Base-by-base conservation (phyloP, 2,797 vertebrate genomes). In the Paguma larvata region DNA sequence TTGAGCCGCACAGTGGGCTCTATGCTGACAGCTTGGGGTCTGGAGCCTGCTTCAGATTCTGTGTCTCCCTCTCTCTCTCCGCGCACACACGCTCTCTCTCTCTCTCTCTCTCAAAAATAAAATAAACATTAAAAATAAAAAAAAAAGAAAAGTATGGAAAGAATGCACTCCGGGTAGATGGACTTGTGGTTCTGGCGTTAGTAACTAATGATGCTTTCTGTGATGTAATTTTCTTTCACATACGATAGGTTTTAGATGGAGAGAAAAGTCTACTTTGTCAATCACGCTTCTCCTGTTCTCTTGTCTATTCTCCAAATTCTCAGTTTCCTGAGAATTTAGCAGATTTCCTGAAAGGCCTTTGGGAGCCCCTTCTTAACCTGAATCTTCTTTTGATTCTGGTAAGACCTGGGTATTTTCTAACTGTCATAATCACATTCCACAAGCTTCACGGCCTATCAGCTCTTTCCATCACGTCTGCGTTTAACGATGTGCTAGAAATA, bases 311-410 rank as follows among this genome's bases (percentile, higher is more conserved):
- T 56, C 46, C 62, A 72, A 27, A 89, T 59, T 59, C 72, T 62
- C 56, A 72, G 2, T 77, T 75, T 87, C 83, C 46, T 53, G 16
- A 89, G 67, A 32, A 18, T 56, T 79, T 14, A 10, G 56, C 11
- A 46, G 51, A 18, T 79, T 96, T 86, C 91, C 70, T 77, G 72
- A 92, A 93, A 95, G 34, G 12, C 44, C 4, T n/a, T 41, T 77
- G 77, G 72, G 67, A 87, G 78, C 46, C 19, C 13, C 14, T 85
- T 87, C 48, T 15, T 44, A 10, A 38, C 1, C 9, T 38, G 25
- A 63, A 48, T 65, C 38, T 8, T 46, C 25, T 62, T 90, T 92
- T 56, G 80, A 51, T 77, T 82, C 32, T 73, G 56, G 59, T 63
- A 56, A 75, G 32, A 59, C 5, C 1, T 67, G 77, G 27, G 6